Conservation (phyloP, 2,888 invertebrate genomes). For the Trissonchulus sp. region DNA sequence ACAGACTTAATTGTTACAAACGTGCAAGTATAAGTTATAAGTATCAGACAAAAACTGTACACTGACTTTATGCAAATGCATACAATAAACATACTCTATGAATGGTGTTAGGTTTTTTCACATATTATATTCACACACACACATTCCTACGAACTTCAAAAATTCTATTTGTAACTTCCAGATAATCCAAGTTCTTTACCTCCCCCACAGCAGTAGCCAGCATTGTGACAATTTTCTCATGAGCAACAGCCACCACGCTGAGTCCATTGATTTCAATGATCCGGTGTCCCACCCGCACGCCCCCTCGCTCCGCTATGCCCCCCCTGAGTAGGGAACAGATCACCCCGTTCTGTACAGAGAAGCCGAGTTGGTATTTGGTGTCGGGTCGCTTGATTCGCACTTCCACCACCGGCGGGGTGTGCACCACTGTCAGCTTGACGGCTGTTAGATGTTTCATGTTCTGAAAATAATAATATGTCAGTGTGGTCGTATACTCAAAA, state of each 20-base stretch:
- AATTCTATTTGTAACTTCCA: not conserved
- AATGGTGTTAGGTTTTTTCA: too few species aligned
- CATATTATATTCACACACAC: not conserved
- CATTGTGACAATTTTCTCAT: constrained; percentile 97
- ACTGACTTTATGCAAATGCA: too few species aligned
- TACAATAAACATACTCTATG: too few species aligned
- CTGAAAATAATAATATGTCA: constrained; percentile 51
- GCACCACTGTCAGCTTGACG: constrained; percentile 96
- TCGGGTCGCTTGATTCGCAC: constrained; percentile 98
- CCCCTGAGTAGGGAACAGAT: constrained; percentile 93
- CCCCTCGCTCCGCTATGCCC: constrained; percentile 97
- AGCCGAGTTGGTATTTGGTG: constrained; percentile 98
- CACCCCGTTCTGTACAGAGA: constrained; percentile 99
- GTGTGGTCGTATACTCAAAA: constrained; percentile 9
- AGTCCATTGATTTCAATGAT: constrained; percentile 99
- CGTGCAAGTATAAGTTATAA: too few species aligned
- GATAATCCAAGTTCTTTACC: too few species aligned
- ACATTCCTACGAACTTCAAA: not conserved
- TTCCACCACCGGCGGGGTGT: constrained; percentile 98
- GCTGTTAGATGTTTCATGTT: constrained; percentile 91
- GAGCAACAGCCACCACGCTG: constrained; percentile 98
- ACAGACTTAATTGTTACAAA: too few species aligned
- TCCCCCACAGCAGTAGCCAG: constrained; percentile 98
- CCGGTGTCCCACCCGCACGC: constrained; percentile 95
- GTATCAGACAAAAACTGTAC: too few species aligned